These are phyloP conservation scores for Nicator chloris DNA, from an alignment of 2,113 vertebrate genomes.

Conservation along the genomic window DNA sequence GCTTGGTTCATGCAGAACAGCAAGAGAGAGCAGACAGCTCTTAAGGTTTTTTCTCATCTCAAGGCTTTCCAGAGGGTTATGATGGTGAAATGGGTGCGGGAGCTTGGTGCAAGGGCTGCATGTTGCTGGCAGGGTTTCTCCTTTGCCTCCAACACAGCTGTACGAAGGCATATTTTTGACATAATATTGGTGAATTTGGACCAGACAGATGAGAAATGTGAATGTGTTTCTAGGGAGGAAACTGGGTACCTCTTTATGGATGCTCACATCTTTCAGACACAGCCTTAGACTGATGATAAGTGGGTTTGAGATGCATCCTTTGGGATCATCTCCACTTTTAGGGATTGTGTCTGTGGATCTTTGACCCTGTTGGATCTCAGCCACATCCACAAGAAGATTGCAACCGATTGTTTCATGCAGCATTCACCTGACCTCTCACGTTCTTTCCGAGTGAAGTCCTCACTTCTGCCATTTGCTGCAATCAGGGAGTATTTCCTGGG, in stretches of 20 bases:
- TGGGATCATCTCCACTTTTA: neutral
- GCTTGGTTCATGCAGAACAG: neutral
- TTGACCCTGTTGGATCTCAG: conserved; percentile 18
- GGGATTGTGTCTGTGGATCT: neutral
- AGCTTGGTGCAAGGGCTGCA: neutral
- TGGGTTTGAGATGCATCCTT: neutral
- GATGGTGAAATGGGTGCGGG: neutral
- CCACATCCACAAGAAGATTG: neutral
- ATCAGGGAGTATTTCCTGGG: neutral
- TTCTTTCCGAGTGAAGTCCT: neutral
- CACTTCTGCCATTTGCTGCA: conserved; percentile 9
- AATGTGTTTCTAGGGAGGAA: neutral
- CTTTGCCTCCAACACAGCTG: neutral
- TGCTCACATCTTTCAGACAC: neutral
- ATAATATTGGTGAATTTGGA: neutral
- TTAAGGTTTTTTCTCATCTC: neutral
- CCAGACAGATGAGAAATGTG: neutral
- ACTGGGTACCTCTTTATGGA: neutral
- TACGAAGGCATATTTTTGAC: neutral
- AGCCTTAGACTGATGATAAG: neutral
- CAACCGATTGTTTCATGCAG: conserved; percentile 7
- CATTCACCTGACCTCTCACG: neutral
- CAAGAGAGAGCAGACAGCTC: neutral
- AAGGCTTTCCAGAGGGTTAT: neutral
- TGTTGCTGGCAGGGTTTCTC: neutral